Evolutionary conservation across 2,113 vertebrate genomes (phyloP).

Genomic region (Dasyurus viverrinus): DNA sequence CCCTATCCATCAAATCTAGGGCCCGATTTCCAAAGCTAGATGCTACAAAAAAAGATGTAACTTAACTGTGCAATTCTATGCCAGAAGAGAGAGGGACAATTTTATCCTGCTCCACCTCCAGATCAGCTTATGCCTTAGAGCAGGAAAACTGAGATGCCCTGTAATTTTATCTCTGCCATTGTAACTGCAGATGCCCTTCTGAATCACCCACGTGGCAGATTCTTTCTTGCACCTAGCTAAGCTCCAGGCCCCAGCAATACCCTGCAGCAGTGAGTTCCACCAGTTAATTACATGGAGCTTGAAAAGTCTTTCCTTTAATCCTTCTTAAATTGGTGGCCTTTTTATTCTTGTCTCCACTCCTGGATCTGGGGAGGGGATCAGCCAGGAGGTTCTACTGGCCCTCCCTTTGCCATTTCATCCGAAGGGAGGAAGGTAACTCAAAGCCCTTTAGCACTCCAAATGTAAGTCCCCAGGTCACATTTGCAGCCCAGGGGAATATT

Average conservation of each 20-base stretch:
- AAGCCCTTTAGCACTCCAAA: background rate
- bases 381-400: background rate
- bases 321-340: background rate
- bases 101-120: background rate
- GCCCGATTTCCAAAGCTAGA: background rate
- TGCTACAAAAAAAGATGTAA: background rate
- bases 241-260: background rate
- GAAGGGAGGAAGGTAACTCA: background rate
- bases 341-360: background rate
- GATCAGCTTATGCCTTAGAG: background rate
- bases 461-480: background rate
- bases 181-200: background rate
- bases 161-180: background rate
- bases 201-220: background rate
- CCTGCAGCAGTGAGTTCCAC: background rate
- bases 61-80: background rate
- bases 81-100: background rate
- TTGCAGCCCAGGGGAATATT: background rate
- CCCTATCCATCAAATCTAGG: background rate
- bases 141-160: slow-evolving; percentile 13
- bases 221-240: background rate
- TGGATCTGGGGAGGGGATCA: background rate
- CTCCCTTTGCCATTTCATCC: background rate
- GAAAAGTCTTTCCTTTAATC: slow-evolving; percentile 7
- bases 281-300: slow-evolving; percentile 21